Evolutionary conservation across 2,113 vertebrate species (phyloP).

Genomic region (Anthoscopus minutus): DNA sequence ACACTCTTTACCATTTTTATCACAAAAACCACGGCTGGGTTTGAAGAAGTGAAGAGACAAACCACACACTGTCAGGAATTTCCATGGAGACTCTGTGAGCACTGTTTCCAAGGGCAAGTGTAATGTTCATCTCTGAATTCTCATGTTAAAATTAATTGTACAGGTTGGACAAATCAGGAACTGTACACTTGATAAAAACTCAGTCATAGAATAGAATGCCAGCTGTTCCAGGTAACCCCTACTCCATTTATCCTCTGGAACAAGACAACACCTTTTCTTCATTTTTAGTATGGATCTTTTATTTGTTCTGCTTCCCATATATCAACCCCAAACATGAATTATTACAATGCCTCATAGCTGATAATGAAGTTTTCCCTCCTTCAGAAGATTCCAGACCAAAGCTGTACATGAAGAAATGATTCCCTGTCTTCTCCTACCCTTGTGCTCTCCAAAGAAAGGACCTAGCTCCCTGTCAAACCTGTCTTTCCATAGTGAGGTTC

Average conservation of each 20-base stretch:
- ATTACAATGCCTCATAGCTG: not conserved
- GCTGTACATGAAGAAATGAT: not conserved
- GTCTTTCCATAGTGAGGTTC: not conserved
- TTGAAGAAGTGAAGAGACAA: not conserved
- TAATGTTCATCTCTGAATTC: not conserved
- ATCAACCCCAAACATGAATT: not conserved
- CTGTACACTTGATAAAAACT: not conserved
- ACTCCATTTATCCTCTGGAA: not conserved
- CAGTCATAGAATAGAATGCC: not conserved
- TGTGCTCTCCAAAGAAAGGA: not conserved
- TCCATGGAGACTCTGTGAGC: not conserved
- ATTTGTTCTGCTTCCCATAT: not conserved
- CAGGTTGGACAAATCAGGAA: not conserved
- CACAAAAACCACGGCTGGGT: not conserved
- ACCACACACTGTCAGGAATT: not conserved
- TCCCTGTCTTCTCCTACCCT: not conserved
- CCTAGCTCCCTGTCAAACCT: not conserved
- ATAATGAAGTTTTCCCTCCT: not conserved
- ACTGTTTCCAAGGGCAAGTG: not conserved
- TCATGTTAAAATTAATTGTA: not conserved
- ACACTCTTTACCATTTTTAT: not conserved
- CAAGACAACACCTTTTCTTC: not conserved
- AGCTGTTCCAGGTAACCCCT: not conserved
- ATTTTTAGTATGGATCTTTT: not conserved
- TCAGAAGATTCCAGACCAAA: not conserved